These are phyloP conservation scores for Agelaius tricolor DNA, from an alignment of 2,113 vertebrate species.

Conservation along the genomic window DNA sequence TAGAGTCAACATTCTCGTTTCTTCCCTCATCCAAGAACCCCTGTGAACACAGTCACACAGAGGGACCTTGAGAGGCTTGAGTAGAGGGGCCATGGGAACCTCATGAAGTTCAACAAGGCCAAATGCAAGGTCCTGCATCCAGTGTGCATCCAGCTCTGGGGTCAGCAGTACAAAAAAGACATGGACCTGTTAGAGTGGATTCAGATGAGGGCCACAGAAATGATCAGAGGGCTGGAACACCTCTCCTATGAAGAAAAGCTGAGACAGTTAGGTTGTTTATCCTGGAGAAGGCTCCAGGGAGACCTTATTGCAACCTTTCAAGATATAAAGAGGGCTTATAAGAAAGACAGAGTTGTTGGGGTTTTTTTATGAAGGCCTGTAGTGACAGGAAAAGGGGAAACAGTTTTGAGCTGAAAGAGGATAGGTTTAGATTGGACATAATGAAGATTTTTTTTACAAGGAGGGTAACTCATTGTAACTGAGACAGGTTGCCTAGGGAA, in stretches of 20 bases:
- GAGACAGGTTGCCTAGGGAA: neutral
- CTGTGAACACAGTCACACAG: no score
- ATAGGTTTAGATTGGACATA: neutral
- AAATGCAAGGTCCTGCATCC: neutral
- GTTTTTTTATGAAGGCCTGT: neutral
- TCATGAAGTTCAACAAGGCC: neutral
- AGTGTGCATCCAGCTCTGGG: neutral
- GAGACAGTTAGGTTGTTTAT: no score
- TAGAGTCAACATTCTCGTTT: no score
- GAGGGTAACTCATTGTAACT: neutral
- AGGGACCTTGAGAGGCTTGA: neutral
- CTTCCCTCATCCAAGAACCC: no score
- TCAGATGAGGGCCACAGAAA: neutral
- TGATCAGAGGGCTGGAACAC: neutral
- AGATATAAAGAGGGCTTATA: neutral
- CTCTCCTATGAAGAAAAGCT: neutral
- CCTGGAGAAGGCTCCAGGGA: no score
- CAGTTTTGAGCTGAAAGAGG: neutral
- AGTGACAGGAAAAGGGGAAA: neutral
- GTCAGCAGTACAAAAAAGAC: neutral
- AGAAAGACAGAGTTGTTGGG: neutral
- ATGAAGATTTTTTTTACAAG: neutral
- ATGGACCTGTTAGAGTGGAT: neutral
- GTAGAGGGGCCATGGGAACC: neutral
- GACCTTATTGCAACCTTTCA: no score